Conservation (phyloP, 2,797 vertebrate species). For the Nasua narica region DNA sequence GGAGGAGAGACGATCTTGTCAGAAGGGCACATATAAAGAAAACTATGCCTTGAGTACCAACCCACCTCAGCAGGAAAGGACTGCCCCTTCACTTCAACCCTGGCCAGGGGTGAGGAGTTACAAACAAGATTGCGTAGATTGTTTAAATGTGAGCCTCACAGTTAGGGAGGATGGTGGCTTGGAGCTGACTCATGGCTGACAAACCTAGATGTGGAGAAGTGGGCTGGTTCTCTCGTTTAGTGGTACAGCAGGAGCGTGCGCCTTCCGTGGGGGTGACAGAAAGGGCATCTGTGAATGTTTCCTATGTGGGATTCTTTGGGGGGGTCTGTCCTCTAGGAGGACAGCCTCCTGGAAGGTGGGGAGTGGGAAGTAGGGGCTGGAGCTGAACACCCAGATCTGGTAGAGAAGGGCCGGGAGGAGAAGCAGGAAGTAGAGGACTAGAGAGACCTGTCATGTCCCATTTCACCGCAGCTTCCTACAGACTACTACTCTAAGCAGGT, state of each 20-base stretch:
- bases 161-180: background rate
- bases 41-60: background rate
- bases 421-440: background rate
- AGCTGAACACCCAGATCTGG: background rate
- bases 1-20: background rate
- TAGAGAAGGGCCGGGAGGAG: background rate
- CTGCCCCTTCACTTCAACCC: background rate
- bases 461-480: too few relatives aligned
- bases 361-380: background rate
- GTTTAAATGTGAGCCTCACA: background rate
- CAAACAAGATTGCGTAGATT: background rate
- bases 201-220: background rate
- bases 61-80: background rate
- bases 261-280: background rate
- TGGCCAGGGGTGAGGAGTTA: too few relatives aligned
- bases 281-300: background rate
- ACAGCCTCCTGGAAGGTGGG: background rate
- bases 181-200: background rate
- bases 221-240: background rate
- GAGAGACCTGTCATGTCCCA: background rate
- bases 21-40: background rate
- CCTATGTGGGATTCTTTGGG: background rate
- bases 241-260: background rate
- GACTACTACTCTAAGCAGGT: background rate
- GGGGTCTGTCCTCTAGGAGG: background rate